phyloP scores from a whole-genome alignment of 2,888 invertebrate species.

The Macrosiphum euphorbiae region DNA sequence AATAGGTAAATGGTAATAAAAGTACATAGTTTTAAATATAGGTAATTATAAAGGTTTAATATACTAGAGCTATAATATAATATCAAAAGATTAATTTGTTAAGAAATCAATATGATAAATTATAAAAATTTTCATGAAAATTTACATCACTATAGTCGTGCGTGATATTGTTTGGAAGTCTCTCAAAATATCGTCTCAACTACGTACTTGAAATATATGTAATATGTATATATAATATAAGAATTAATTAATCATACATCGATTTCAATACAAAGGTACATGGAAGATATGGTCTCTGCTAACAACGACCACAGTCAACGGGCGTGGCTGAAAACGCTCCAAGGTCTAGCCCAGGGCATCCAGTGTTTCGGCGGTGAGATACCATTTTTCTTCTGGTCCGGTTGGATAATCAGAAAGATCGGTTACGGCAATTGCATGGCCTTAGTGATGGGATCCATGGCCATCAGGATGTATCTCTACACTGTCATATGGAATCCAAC shows the following conservation, averaged over 20 bases:
- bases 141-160: no score
- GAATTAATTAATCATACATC: no score
- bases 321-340: conserved; percentile 78
- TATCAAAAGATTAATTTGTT: no score
- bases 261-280: conserved; percentile 71
- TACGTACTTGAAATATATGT: neutral
- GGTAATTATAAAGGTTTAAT: no score
- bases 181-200: neutral
- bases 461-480: conserved; percentile 86
- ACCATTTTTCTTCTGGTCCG: conserved; percentile 87
- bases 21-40: no score
- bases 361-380: conserved; percentile 89
- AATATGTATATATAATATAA: no score
- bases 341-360: conserved; percentile 82
- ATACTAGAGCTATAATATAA: no score
- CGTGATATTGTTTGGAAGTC: neutral
- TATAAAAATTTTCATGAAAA: no score
- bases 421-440: conserved; percentile 89
- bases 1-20: no score
- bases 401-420: conserved; percentile 79
- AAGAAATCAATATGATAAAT: no score
- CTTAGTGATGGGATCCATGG: conserved; percentile 83
- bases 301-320: conserved; percentile 66
- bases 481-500: conserved; percentile 85
- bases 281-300: conserved; percentile 75